These are phyloP conservation scores for Marmota flaviventris DNA, from an alignment of 2,113 vertebrate genomes.

Conservation along the genomic window DNA sequence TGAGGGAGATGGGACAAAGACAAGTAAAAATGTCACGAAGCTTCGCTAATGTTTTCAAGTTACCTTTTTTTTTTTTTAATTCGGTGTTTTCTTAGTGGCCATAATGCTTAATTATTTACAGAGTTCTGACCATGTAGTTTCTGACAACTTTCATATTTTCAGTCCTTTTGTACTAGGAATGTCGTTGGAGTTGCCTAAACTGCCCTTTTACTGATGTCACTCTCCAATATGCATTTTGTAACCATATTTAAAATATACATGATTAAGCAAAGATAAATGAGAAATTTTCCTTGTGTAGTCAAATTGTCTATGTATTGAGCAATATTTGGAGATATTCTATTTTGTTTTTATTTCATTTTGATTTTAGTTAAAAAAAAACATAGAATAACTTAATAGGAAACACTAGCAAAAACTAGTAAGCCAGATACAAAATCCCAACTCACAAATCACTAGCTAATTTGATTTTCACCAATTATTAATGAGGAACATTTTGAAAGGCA, in stretches of 20 bases:
- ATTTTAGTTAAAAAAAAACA: background rate
- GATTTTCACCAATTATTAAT: background rate
- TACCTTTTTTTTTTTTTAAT: background rate
- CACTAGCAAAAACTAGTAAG: background rate
- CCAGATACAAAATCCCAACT: background rate
- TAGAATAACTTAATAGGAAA: background rate
- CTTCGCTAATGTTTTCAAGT: too few species aligned
- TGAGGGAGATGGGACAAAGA: too few species aligned
- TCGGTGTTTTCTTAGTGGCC: background rate
- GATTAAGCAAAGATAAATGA: background rate
- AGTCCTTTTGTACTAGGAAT: background rate
- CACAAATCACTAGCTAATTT: background rate
- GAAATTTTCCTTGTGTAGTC: background rate
- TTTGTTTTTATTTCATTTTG: background rate
- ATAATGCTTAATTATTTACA: background rate
- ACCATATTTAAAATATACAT: background rate
- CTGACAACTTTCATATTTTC: background rate
- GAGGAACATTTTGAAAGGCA: background rate
- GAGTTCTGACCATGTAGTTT: background rate
- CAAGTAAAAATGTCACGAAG: background rate
- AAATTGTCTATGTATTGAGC: background rate
- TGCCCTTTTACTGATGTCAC: background rate
- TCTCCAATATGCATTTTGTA: background rate
- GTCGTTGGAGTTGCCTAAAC: background rate
- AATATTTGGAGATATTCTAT: background rate